Percentiles rank a stretch among this genome's conserved stretches.
Conservation (phyloP, 2,113 vertebrate genomes). For the Sceloporus undulatus region DNA sequence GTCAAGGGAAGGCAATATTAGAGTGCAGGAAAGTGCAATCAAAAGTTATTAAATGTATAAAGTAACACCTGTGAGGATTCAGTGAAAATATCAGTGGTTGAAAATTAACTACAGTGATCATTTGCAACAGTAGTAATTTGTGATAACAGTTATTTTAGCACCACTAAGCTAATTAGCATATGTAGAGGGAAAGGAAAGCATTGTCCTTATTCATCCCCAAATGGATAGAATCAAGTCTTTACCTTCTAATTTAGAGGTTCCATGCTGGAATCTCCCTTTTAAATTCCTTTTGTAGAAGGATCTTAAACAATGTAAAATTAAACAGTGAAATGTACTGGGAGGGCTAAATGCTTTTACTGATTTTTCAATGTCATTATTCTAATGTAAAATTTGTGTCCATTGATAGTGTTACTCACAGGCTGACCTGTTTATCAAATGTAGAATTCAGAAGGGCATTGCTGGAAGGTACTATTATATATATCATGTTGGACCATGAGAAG, state of each 20-base stretch:
- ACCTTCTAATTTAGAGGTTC: background rate
- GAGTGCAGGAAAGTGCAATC: background rate
- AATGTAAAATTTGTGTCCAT: background rate
- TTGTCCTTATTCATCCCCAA: background rate
- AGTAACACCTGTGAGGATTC: background rate
- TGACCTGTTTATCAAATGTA: background rate
- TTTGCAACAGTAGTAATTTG: background rate
- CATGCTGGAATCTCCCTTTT: background rate
- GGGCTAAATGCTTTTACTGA: too few relatives aligned
- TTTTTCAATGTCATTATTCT: background rate
- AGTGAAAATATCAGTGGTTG: background rate
- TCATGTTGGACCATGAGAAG: background rate
- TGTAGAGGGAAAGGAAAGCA: background rate
- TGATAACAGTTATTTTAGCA: background rate
- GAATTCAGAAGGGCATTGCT: background rate
- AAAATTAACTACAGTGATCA: background rate
- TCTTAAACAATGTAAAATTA: background rate
- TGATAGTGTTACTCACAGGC: background rate
- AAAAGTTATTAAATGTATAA: background rate
- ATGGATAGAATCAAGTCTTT: background rate
- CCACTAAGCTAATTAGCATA: background rate
- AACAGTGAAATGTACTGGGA: too few relatives aligned
- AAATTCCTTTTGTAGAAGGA: background rate
- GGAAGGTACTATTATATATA: background rate
- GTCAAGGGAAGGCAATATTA: background rate